These are phyloP conservation scores for Canis aureus DNA, from an alignment of 2,113 vertebrate genomes.

Conservation along the genomic window DNA sequence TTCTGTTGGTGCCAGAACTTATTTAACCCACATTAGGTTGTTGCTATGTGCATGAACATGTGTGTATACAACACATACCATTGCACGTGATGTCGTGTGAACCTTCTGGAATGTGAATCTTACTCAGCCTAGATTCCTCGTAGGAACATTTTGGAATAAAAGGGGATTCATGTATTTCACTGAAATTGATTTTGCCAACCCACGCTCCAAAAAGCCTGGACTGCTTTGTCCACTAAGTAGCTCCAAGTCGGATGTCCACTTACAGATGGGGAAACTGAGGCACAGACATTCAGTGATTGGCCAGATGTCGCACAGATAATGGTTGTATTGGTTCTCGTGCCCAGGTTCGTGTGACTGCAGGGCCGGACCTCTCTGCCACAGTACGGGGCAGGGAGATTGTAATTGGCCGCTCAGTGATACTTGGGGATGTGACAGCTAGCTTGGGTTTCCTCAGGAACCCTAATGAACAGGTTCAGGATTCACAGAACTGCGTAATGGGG, in stretches of 20 bases:
- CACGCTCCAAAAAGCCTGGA: not conserved
- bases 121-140: not conserved
- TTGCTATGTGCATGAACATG: not conserved
- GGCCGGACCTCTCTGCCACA: fast-evolving
- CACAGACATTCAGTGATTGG: not conserved
- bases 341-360: fast-evolving
- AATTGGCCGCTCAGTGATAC: fast-evolving
- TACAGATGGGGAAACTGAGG: not conserved
- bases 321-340: no score
- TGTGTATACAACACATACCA: not conserved
- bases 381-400: not conserved
- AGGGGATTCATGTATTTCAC: not conserved
- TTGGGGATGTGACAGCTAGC: no score
- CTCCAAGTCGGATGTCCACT: not conserved
- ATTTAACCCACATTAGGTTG: no score
- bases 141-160: not conserved
- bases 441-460: not conserved
- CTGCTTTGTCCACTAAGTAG: not conserved
- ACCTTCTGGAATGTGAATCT: not conserved
- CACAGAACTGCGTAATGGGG: fast-evolving
- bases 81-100: not conserved
- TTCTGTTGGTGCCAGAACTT: not conserved
- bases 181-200: not conserved
- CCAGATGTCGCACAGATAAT: not conserved
- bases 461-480: not conserved